phyloP scores from a whole-genome alignment of 2,113 vertebrate species.

The Cinclus cinclus region DNA sequence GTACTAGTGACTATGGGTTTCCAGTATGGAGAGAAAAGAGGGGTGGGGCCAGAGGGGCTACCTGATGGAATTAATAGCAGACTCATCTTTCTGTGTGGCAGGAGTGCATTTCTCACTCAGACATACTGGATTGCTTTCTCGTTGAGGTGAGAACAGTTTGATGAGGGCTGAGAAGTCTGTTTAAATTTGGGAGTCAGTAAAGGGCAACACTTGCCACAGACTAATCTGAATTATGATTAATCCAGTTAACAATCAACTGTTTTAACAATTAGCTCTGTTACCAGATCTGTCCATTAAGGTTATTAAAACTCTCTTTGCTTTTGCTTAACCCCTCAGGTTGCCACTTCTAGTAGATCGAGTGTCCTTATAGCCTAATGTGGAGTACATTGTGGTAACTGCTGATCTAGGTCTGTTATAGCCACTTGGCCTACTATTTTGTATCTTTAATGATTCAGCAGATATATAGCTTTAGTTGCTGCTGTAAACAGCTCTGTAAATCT shows the following conservation, averaged over 20 bases:
- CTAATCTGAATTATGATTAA: neutral
- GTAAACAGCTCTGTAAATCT: neutral
- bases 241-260: neutral
- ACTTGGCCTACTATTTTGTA: neutral
- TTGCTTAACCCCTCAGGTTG: neutral
- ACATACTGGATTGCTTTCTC: neutral
- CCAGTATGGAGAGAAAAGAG: neutral
- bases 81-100: neutral
- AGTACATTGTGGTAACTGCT: neutral
- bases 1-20: neutral
- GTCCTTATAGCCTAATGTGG: neutral
- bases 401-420: neutral
- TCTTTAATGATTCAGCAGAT: constrained; percentile 20
- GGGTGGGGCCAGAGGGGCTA: neutral
- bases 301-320: neutral
- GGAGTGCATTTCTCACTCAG: neutral
- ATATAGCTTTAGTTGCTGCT: neutral
- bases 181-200: neutral
- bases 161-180: neutral
- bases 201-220: neutral
- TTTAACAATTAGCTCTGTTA: neutral
- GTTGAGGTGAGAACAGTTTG: neutral
- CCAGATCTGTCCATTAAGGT: neutral
- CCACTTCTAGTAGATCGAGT: neutral
- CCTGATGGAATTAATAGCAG: neutral